Base-by-base conservation (phyloP, 2,888 invertebrate species). In the Sinhomidia bicolor region DNA sequence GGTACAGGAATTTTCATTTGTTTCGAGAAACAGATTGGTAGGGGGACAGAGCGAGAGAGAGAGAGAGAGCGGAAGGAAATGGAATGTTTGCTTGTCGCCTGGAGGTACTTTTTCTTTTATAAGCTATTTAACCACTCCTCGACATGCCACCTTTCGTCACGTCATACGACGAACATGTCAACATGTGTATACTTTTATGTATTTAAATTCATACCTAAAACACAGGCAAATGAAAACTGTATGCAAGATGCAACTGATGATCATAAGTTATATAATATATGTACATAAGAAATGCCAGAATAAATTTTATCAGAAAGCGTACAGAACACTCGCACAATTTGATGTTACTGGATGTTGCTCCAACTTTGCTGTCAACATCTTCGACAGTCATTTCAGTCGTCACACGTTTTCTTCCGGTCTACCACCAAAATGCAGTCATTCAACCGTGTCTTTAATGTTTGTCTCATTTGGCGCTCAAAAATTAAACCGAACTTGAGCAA, bases 11-110 rank as follows among this genome's bases (percentile, higher is more conserved):
- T 76, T 76, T 76, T 76, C 29, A 51, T 26, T 29, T 76, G 3
- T 20, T 71, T 10, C 23, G n/a, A 23, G 71, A 44, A 54, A 76
- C 36, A n/a, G n/a, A n/a, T n/a, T n/a, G n/a, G n/a, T n/a, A n/a
- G n/a, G n/a, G 14, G 44, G 41, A 68, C 2, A 47, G 26, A 20
- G 41, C 12, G 1, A 26, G 68, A 68, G 17, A 14, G 17, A 41
- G 41, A n/a, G 41, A 54, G 51, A 54, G 71, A 54, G 20, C 26
- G 68, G 12, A 54, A 76, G 41, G 84, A 76, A 84, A 84, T 71
- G 84, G 84, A 74, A 60, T 84, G 76, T 60, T 74, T 84, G 41
- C 44, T 76, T 76, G 76, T 85, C 83, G 83, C 84, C 84, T 44
- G 29, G 23, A 71, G 84, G 44, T 76, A 44, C 84, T 57, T 76